phyloP scores from a whole-genome alignment of 2,113 vertebrate species.

The Cathartes aura region DNA sequence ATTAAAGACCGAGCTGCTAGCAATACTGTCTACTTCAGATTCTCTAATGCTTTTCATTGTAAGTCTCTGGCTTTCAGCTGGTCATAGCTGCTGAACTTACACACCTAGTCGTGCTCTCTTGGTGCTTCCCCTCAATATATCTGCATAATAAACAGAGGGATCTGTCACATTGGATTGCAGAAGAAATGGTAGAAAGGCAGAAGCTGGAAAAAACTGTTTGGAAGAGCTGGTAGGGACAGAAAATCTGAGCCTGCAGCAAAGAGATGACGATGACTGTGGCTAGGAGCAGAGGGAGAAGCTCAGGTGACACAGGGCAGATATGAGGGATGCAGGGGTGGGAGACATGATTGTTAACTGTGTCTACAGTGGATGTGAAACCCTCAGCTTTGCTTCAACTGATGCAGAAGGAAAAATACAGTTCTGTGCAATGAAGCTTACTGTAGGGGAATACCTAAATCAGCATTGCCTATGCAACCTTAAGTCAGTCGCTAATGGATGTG shows the following conservation, averaged over 20 bases:
- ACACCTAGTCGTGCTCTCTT: neutral
- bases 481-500: neutral
- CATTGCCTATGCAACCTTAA: neutral
- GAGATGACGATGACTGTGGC: neutral
- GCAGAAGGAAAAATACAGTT: neutral
- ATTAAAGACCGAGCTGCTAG: neutral
- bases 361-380: neutral
- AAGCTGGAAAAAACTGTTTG: neutral
- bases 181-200: neutral
- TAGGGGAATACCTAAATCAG: neutral
- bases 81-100: neutral
- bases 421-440: neutral
- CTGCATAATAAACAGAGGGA: neutral
- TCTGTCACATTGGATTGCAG: neutral
- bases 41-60: neutral
- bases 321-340: fast-evolving
- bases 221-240: neutral
- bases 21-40: neutral
- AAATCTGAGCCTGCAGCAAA: neutral
- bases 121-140: neutral
- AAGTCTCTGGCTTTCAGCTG: neutral
- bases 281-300: neutral
- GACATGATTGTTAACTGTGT: neutral
- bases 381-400: neutral
- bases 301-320: neutral